Evolutionary conservation across 2,888 invertebrate genomes (phyloP), one percentile per base, ranked within the genome.

Genomic region (Hirtodrosophila alboralis): DNA sequence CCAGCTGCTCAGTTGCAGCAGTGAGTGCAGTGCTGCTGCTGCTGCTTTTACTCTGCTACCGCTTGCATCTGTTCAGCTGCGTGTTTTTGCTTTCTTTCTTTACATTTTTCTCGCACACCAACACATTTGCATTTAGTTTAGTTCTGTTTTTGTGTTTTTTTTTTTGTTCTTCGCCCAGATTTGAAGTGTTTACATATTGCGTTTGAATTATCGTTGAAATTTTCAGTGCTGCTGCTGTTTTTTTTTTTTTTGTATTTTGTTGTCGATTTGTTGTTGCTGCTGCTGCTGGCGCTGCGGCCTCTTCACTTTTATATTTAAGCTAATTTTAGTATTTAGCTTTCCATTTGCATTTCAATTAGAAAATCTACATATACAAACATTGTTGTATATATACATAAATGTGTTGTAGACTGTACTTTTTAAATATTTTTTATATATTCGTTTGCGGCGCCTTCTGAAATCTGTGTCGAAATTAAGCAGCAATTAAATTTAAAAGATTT

Each of bases 291-390:
- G 47, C 57, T 36, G 48, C 41, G 43, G 61, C 62, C 70, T 70
- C 57, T 64, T 77, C 61, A 64, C 38, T 65, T 76, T 76, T 78
- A 60, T 61, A 57, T 64, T 61, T 65, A 80, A 75, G 75, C 84
- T 84, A 84, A 84, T 80, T 84, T 78, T 81, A 80, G 84, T 75
- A 75, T 84, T 77, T 80, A 68, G 81, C 68, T 71, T 83, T 80
- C 68, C 79, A 71, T 84, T 80, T 84, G 75, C 77, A 75, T 83
- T 83, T 79, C 75, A 83, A 84, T 80, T 84, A 59, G 60, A 68
- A 78, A 66, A 52, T 38, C 43, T 41, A 61, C 21, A 38, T 60
- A 48, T 54, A 52, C 49, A 63, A 52, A 44, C 40, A 36, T 49
- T 28, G 54, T 47, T 28, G 37, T 40, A 28, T 30, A 8, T 26